Conservation (phyloP, 2,888 invertebrate genomes). For the Drosophila sordidula region DNA sequence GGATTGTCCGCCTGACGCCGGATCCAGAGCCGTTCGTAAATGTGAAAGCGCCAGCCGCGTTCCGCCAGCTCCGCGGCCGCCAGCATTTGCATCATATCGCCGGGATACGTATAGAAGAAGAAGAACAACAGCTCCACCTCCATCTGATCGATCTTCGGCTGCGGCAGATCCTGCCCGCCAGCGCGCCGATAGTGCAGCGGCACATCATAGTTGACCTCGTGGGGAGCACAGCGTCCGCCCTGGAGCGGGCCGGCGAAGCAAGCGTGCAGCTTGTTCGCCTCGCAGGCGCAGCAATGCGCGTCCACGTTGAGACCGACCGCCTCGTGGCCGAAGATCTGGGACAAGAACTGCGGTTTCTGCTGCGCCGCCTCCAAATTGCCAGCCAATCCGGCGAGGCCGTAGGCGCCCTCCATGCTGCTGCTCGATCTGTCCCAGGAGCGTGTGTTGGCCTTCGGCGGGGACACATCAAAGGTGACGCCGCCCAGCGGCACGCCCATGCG, state of each 20-base stretch:
- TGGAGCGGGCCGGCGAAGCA: constrained; percentile 36
- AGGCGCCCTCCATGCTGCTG: constrained; percentile 21
- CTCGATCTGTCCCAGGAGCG: not conserved
- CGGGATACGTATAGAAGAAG: constrained; percentile 62
- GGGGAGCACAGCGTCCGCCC: constrained; percentile 22
- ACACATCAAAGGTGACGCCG: constrained; percentile 53
- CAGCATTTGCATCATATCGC: constrained; percentile 71
- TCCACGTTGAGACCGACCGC: constrained; percentile 16
- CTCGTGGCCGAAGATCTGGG: constrained; percentile 44
- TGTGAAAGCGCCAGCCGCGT: constrained; percentile 68
- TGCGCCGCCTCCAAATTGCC: constrained; percentile 23
- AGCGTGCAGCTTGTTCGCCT: constrained; percentile 23
- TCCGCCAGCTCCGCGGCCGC: constrained; percentile 65
- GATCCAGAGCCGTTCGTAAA: constrained; percentile 53
- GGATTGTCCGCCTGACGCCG: constrained; percentile 58
- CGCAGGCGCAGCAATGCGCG: constrained; percentile 2
- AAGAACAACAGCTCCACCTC: constrained; percentile 56
- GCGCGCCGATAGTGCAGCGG: constrained; percentile 25
- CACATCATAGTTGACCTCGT: constrained; percentile 28
- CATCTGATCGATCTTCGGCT: constrained; percentile 61
- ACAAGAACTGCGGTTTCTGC: constrained; percentile 12
- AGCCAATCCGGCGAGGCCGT: constrained; percentile 57
- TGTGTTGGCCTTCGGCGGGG: not conserved
- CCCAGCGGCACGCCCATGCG: constrained; percentile 53
- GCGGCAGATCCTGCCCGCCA: constrained; percentile 16